Conservation (phyloP, 2,113 vertebrate genomes). For the Hylia prasina region DNA sequence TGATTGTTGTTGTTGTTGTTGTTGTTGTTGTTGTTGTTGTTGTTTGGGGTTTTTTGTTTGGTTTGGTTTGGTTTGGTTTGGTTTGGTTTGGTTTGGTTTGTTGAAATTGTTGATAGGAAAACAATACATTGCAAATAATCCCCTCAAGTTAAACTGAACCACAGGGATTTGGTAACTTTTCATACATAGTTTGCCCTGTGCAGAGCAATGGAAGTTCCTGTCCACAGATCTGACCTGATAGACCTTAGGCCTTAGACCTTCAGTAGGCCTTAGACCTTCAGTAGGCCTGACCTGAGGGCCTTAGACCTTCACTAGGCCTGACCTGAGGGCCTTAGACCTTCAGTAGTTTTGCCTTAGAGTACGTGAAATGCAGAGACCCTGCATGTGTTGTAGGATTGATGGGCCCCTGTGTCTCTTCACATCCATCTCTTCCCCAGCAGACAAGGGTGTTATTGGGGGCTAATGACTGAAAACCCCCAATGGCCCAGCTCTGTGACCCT, state of each 20-base stretch:
- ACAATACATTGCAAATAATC: not conserved
- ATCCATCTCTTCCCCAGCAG: not conserved
- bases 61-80: not conserved
- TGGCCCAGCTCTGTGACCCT: not conserved
- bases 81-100: not conserved
- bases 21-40: too few relatives aligned
- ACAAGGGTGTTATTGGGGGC: not conserved
- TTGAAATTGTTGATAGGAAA: not conserved
- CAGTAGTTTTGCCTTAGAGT: not conserved
- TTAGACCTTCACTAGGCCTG: not conserved
- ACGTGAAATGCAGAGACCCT: not conserved
- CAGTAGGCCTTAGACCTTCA: too few relatives aligned
- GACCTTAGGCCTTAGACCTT: not conserved
- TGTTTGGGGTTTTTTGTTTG: not conserved
- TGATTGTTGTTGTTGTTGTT: too few relatives aligned
- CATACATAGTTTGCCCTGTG: not conserved
- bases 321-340: not conserved
- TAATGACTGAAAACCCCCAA: not conserved
- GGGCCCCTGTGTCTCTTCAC: not conserved
- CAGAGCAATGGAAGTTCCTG: not conserved
- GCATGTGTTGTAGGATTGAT: not conserved
- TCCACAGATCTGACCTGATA: not conserved
- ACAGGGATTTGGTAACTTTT: not conserved
- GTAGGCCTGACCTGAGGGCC: not conserved
- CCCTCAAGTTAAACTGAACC: not conserved